These are phyloP conservation scores for Amblyjoppa fuscipennis DNA, from an alignment of 2,888 invertebrate genomes.

Conservation along the genomic window DNA sequence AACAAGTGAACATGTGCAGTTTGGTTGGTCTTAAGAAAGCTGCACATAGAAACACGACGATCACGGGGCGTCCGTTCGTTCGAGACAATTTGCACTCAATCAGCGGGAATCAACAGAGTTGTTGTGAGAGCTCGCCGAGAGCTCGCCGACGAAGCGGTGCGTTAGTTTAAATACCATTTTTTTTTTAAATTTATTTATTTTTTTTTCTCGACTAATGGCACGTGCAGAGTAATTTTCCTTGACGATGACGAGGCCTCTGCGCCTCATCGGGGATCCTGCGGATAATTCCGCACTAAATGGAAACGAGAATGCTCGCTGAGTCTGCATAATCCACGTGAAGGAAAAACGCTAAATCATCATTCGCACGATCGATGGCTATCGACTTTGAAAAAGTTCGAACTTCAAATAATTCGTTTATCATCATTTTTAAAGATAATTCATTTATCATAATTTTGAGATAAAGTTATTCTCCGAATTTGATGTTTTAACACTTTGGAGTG, in stretches of 20 bases:
- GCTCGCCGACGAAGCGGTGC: slow-evolving; percentile 7
- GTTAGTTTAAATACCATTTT: slow-evolving; percentile 13
- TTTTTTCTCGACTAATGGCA: background rate
- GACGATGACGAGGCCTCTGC: slow-evolving; percentile 14
- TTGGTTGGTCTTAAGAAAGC: slow-evolving; percentile 35
- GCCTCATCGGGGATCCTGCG: background rate
- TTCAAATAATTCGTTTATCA: background rate
- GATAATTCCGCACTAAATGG: background rate
- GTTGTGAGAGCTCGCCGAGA: slow-evolving; percentile 29
- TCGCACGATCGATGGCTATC: background rate
- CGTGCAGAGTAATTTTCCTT: slow-evolving; percentile 18
- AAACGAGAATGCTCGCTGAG: background rate
- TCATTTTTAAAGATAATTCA: too few relatives aligned
- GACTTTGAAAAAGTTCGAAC: background rate
- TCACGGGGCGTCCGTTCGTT: slow-evolving; percentile 37
- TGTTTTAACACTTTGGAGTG: background rate
- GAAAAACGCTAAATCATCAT: background rate
- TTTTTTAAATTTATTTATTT: too few relatives aligned
- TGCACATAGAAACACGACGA: slow-evolving; percentile 30
- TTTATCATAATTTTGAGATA: background rate
- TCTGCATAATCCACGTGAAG: background rate
- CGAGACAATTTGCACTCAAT: slow-evolving; percentile 60
- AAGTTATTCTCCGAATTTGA: background rate
- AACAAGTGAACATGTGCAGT: background rate
- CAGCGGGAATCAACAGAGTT: slow-evolving; percentile 57